phyloP scores from a whole-genome alignment of 2,113 vertebrate genomes.

The Peucedramus taeniatus region DNA sequence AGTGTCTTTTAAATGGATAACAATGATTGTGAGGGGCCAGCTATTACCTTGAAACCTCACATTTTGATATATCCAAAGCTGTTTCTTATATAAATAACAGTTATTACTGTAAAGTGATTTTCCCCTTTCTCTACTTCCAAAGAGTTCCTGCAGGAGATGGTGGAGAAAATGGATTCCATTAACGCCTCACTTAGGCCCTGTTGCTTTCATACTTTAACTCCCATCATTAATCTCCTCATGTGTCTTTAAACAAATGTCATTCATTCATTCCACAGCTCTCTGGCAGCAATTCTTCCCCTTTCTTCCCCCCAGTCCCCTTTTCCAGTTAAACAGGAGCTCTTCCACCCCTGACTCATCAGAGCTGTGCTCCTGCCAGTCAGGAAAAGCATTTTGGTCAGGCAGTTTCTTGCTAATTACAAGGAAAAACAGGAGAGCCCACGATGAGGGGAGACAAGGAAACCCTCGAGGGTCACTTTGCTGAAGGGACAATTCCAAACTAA shows the following conservation, averaged over 20 bases:
- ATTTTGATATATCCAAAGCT: slow-evolving; percentile 67
- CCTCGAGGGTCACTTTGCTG: background rate
- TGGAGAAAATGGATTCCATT: slow-evolving; percentile 71
- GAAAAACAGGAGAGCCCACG: background rate
- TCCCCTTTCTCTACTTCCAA: slow-evolving; percentile 46
- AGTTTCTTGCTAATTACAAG: background rate
- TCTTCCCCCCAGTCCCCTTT: background rate
- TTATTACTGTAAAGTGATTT: slow-evolving; percentile 73
- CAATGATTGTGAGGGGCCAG: slow-evolving; percentile 63
- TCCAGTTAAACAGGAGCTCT: background rate
- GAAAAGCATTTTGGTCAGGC: background rate
- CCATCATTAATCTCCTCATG: slow-evolving; percentile 55
- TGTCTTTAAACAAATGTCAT: slow-evolving; percentile 57
- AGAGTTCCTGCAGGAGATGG: slow-evolving; percentile 69
- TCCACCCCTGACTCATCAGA: background rate
- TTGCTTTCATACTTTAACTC: slow-evolving; percentile 51
- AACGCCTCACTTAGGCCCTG: slow-evolving; percentile 58
- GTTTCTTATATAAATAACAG: slow-evolving; percentile 75
- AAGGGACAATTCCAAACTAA: background rate
- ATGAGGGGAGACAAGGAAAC: background rate
- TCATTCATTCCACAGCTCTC: background rate
- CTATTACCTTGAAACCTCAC: slow-evolving; percentile 67
- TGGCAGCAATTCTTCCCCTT: background rate
- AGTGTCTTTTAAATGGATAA: slow-evolving; percentile 72
- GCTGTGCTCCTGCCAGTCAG: background rate